Conservation (phyloP, 2,113 vertebrate genomes). For the Campylorhamphus procurvoides region DNA sequence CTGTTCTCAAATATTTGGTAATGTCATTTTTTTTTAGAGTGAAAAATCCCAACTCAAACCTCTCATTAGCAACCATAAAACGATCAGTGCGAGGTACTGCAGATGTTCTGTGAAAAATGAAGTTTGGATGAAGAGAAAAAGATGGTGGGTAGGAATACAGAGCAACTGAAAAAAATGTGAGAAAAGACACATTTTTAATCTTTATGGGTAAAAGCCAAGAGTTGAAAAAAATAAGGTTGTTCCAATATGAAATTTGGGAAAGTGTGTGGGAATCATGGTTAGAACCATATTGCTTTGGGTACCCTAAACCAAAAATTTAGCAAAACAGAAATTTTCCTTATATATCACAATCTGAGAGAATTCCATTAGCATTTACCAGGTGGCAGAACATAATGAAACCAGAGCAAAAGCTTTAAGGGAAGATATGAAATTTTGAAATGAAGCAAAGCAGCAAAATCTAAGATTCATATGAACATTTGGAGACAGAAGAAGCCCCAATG, state of each 20-base stretch:
- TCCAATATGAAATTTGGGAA: conserved; percentile 13
- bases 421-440: neutral
- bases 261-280: neutral
- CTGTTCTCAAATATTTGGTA: conserved; percentile 50
- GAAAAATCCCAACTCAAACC: conserved; percentile 5
- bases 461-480: neutral
- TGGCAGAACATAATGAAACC: conserved; percentile 37
- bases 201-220: conserved; percentile 9
- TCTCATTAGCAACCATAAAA: conserved; percentile 43
- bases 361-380: conserved; percentile 43
- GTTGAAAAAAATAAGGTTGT: conserved; percentile 4
- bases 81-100: conserved; percentile 5
- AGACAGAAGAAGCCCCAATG: neutral
- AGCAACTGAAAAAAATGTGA: conserved; percentile 11
- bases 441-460: neutral
- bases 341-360: conserved; percentile 12
- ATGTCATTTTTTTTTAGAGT: neutral
- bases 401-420: neutral
- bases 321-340: conserved; percentile 19
- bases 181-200: conserved; percentile 30
- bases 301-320: neutral
- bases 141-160: conserved; percentile 7
- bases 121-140: conserved; percentile 31
- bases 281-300: conserved; percentile 30
- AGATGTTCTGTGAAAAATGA: conserved; percentile 62